Conservation (phyloP, 1,140 invertebrate genomes). For the Pollicipes pollicipes region DNA sequence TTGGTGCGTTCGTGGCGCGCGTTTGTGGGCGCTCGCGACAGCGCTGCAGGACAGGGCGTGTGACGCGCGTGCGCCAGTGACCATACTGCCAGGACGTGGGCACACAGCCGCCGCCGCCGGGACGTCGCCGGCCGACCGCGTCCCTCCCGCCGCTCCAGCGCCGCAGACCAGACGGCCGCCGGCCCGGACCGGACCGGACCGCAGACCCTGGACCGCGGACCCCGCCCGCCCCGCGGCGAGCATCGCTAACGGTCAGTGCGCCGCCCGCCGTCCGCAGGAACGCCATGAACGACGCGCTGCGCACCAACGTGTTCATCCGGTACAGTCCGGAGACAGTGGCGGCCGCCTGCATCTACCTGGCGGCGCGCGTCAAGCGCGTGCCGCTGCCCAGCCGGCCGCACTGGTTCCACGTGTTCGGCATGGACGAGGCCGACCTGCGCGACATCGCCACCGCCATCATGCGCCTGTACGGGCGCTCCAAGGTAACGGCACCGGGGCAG, state of each 20-base stretch:
- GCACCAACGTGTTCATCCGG: slow-evolving; percentile 90
- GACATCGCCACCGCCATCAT: slow-evolving; percentile 70
- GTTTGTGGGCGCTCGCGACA: too few species aligned
- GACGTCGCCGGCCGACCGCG: neutral
- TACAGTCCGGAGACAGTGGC: slow-evolving; percentile 94
- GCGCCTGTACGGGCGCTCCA: slow-evolving; percentile 58
- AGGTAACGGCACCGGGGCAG: too few species aligned
- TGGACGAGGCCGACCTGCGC: slow-evolving; percentile 58
- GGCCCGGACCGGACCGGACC: too few species aligned
- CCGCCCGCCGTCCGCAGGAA: slow-evolving; percentile 41
- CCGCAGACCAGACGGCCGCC: neutral
- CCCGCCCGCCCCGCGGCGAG: neutral
- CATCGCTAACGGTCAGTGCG: too few species aligned
- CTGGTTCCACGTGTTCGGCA: slow-evolving; percentile 76
- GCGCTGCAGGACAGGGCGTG: too few species aligned
- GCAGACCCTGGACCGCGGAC: too few species aligned
- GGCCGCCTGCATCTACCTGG: slow-evolving; percentile 93
- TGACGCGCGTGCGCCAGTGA: too few species aligned
- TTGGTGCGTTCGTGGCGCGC: too few species aligned
- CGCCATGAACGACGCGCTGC: slow-evolving; percentile 97
- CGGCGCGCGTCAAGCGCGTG: slow-evolving; percentile 66
- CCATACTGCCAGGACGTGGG: too few species aligned
- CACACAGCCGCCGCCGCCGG: too few species aligned
- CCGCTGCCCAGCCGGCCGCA: slow-evolving; percentile 66
- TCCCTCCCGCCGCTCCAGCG: neutral